These are phyloP conservation scores for Ophioninae sp. DNA, from an alignment of 2,888 invertebrate genomes.

Conservation along the genomic window DNA sequence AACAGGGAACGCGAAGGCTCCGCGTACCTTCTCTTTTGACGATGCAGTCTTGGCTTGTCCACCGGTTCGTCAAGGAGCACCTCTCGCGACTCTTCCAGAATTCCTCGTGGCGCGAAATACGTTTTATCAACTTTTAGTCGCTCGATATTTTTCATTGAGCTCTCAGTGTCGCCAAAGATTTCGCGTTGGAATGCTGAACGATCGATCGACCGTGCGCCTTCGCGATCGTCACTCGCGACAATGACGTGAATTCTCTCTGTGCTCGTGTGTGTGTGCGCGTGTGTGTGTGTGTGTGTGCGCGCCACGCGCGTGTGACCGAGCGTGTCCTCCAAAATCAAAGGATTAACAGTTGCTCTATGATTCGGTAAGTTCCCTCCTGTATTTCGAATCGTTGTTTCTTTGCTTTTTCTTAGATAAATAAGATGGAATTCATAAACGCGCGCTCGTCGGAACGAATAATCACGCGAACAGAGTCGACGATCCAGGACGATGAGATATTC, in stretches of 20 bases:
- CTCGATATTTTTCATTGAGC: slow-evolving; percentile 2
- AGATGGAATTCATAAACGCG: background rate
- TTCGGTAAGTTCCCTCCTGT: slow-evolving; percentile 46
- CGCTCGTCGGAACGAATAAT: background rate
- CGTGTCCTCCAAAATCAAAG: slow-evolving; percentile 23
- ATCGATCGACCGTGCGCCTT: slow-evolving; percentile 18
- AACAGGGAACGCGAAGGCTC: slow-evolving; percentile 70
- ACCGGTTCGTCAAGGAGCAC: slow-evolving; percentile 75
- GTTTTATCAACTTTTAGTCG: slow-evolving; percentile 2
- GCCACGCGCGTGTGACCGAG: background rate
- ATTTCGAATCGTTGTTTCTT: background rate
- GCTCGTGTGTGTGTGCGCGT: slow-evolving; percentile 3
- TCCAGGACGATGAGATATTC: slow-evolving; percentile 66
- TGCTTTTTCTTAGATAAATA: background rate
- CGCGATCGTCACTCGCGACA: slow-evolving; percentile 46
- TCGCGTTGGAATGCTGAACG: slow-evolving; percentile 10
- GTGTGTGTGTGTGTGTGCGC: slow-evolving; percentile 37
- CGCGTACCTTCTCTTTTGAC: slow-evolving; percentile 76
- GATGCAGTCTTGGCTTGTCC: slow-evolving; percentile 78
- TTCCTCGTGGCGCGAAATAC: slow-evolving; percentile 20
- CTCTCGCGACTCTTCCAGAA: slow-evolving; percentile 69
- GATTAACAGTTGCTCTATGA: slow-evolving; percentile 67
- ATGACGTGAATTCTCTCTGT: slow-evolving; percentile 61
- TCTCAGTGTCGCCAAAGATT: background rate
- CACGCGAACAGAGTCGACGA: slow-evolving; percentile 40